Conservation (phyloP, 2,797 vertebrate species). For the Acanthurus leucopareius region DNA sequence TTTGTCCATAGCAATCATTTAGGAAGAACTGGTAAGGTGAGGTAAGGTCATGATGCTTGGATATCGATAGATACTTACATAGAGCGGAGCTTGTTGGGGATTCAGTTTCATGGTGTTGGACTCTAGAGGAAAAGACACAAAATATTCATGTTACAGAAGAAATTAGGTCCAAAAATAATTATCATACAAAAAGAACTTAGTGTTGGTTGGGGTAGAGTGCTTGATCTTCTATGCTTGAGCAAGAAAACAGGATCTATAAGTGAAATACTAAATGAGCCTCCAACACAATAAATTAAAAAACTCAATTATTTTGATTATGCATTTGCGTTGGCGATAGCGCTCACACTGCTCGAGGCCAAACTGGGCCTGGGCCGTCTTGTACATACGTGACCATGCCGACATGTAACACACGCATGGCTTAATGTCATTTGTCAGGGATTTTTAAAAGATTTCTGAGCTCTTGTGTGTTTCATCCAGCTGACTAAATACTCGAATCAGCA, state of each 20-base stretch:
- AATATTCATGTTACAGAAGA: background rate
- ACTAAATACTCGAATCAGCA: too few species aligned
- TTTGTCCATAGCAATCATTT: too few species aligned
- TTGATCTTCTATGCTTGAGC: background rate
- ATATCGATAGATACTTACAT: conserved; percentile 87
- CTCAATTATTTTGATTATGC: background rate
- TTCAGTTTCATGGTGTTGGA: conserved; percentile 95
- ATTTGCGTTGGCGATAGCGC: too few species aligned
- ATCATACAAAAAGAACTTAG: too few species aligned
- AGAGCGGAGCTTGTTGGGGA: conserved; percentile 93
- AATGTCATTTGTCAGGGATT: too few species aligned
- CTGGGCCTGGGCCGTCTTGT: too few species aligned
- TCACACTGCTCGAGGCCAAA: too few species aligned
- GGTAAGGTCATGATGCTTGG: background rate
- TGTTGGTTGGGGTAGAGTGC: background rate
- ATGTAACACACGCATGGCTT: too few species aligned
- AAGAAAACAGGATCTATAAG: background rate
- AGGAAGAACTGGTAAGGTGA: too few species aligned
- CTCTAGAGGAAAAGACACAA: conserved; percentile 73
- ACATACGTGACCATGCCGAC: too few species aligned
- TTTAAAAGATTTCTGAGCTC: too few species aligned
- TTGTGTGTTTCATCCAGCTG: too few species aligned
- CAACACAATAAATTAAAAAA: background rate
- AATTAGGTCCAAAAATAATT: background rate
- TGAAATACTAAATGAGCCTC: background rate